Evolutionary conservation across 2,797 vertebrate genomes (phyloP), one percentile per base, ranked within the genome.

Genomic region (Crocidura indochinensis): DNA sequence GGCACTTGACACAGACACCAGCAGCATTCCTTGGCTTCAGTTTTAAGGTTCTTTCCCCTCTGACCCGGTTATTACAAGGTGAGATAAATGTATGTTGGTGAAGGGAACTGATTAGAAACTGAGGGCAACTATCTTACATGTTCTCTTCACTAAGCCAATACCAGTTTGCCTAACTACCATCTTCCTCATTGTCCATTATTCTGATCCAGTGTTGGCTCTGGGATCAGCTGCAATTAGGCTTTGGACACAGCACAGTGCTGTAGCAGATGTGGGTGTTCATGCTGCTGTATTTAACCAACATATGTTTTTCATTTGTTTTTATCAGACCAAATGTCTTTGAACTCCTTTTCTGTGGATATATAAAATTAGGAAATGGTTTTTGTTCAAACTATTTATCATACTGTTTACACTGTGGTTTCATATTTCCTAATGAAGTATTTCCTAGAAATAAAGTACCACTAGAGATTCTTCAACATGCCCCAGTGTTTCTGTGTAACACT

Each of bases 361-460:
- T 20, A 85, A 64, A 8, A 6, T 4, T 67, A 44, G 31, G 69
- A 74, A 91, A 89, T 68, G 0, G 5, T 72, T 88, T 31, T 27
- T 17, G 9, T 68, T 53, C 15, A 24, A 9, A 19, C 31, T 60
- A 62, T 79, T 27, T 38, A 26, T 47, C 19, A 65, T 31, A 19
- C 22, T 75, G 7, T 56, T 49, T 73, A 26, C 6, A 71, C 27
- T 38, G 20, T 29, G 12, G 53, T 49, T 27, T 9, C 9, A 11
- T 12, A 73, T 51, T 75, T 12, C 20, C 27, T 24, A 75, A 2
- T 44, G 14, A 51, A 38, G 78, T n/a, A 10, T 60, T 90, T 94
- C 72, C 46, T 62, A 26, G 67, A 49, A 29, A 87, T 67, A 88
- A 93, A 83, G 14, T 24, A 38, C 60, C 51, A 29, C 10, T 60